These are phyloP conservation scores for Atrichornis clamosus DNA, from an alignment of 2,113 vertebrate genomes.

Conservation along the genomic window DNA sequence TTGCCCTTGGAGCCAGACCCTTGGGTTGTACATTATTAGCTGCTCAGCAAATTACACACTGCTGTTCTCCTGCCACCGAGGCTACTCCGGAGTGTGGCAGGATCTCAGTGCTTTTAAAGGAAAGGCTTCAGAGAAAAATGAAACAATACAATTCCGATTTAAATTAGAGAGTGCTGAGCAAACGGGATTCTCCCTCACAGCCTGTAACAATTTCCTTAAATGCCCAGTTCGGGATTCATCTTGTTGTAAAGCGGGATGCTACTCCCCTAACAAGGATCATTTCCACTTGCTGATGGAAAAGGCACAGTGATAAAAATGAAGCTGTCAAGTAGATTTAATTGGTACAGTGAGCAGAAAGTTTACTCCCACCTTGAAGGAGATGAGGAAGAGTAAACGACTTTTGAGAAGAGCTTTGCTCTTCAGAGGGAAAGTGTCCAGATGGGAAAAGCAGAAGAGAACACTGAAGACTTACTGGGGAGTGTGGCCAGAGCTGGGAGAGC, in stretches of 20 bases:
- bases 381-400: neutral
- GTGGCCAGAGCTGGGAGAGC: neutral
- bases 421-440: neutral
- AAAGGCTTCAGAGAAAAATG: neutral
- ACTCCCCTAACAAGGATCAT: neutral
- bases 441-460: neutral
- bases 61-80: neutral
- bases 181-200: neutral
- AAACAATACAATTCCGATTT: neutral
- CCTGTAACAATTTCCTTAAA: constrained; percentile 8
- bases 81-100: neutral
- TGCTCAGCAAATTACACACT: constrained; percentile 1
- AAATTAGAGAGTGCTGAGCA: constrained; percentile 31
- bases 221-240: constrained; percentile 47
- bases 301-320: neutral
- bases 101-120: neutral
- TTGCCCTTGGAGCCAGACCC: neutral
- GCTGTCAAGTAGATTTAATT: constrained; percentile 43
- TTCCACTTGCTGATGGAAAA: constrained; percentile 17
- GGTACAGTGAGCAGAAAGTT: neutral
- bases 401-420: neutral
- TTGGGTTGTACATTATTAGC: neutral
- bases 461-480: neutral
- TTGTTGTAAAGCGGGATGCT: constrained; percentile 17
- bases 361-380: neutral